phyloP scores from a whole-genome alignment of 2,113 vertebrate species.

The Crypturellus undulatus region DNA sequence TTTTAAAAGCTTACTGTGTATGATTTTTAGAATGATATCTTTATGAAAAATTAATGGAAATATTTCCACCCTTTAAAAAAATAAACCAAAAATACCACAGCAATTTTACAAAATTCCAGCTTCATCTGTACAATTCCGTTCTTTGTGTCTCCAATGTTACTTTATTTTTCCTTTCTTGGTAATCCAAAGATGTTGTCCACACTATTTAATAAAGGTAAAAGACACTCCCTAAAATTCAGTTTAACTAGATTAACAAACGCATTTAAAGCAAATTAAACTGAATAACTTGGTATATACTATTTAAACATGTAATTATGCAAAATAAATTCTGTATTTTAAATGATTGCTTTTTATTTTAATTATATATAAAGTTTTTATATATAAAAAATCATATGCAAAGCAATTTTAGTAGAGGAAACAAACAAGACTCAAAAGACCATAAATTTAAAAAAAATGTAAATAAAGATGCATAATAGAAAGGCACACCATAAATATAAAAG shows the following conservation, averaged over 20 bases:
- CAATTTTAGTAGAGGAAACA: neutral
- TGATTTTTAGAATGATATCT: conserved; percentile 17
- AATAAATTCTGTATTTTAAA: neutral
- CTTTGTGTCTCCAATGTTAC: neutral
- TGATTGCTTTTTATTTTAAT: neutral
- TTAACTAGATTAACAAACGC: neutral
- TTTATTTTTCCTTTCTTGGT: conserved; percentile 25
- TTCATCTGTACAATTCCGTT: conserved; percentile 12
- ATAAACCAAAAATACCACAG: conserved; percentile 54
- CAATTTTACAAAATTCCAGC: conserved; percentile 55
- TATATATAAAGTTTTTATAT: neutral
- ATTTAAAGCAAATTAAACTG: neutral
- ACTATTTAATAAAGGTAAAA: neutral
- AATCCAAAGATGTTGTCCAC: conserved; percentile 27
- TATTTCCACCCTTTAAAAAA: conserved; percentile 44
- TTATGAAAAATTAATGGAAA: conserved; percentile 57
- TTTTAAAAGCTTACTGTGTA: neutral
- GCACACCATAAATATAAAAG: neutral
- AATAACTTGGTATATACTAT: neutral
- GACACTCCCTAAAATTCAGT: neutral
- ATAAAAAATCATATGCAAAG: neutral
- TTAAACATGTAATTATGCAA: neutral
- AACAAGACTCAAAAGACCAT: neutral
- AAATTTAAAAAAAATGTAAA: neutral
- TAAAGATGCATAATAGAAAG: neutral